Base-by-base conservation (phyloP, 2,888 invertebrate genomes). In the Stenodera caucasica region DNA sequence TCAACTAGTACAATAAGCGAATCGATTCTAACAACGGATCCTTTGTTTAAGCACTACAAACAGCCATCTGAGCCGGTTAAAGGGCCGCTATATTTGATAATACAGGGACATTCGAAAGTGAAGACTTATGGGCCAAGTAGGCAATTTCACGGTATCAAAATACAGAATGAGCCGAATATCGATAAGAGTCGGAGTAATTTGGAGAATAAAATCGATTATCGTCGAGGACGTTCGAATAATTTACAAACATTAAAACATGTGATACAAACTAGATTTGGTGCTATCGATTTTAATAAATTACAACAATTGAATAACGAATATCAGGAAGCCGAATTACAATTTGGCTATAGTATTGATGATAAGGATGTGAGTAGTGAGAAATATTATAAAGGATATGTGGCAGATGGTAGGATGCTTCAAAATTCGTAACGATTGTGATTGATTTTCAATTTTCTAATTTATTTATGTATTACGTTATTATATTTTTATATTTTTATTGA, bases 41-140 rank as follows among this genome's bases (percentile, higher is more conserved):
- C 86, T 0, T 77, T 87, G 12, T 87, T 87, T 75, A 84, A 85
- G 49, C 84, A 87, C 64, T 86, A 86, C 70, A 86, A 86, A 71
- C 84, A 86, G 66, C 85, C 88, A 0, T 80, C 82, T 2, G 83
- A 86, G 55, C 88, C 90, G 0, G 80, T 86, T 0, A 75, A 81
- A 57, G 85, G 86, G 0, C 88, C 88, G 0, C 83, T 89, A 85
- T 91, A 91, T 73, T 82, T 92, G 23, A 92, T 92, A 29, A 92
- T 92, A 69, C 91, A 92, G 78, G 92, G 92, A 0, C 92, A 92
- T 77, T 92, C 92, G 0, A 92, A 92, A 81, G 92, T 92, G 0
- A 92, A 92, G 81, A 92, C 90, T 0, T 92, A 92, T 73, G 88
- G 91, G 12, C 88, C 90, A 0, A 84, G 83, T 64, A 83, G 84